These are phyloP conservation scores for Bicyclus anynana DNA, from an alignment of 1,140 invertebrate species.

Conservation along the genomic window DNA sequence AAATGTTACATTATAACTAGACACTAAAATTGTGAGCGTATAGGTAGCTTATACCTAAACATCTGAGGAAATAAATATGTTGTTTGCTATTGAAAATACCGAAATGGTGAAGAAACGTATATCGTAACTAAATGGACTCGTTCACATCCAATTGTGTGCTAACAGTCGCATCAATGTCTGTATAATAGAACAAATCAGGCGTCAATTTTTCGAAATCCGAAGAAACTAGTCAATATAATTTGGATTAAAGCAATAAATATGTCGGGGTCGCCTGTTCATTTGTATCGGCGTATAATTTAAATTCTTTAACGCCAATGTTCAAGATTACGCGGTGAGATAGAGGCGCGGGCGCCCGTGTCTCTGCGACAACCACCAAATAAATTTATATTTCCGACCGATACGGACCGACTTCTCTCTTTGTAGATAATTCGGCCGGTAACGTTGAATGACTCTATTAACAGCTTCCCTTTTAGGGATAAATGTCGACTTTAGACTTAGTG, in stretches of 20 bases:
- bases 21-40: too few species aligned
- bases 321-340: conserved; percentile 74
- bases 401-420: conserved; percentile 69
- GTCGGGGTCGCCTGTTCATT: conserved; percentile 70
- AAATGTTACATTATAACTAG: too few species aligned
- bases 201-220: conserved; percentile 61
- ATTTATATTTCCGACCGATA: conserved; percentile 76
- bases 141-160: conserved; percentile 29
- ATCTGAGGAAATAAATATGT: neutral
- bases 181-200: conserved; percentile 62
- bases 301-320: conserved; percentile 77
- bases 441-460: conserved; percentile 77
- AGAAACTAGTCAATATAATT: conserved; percentile 73
- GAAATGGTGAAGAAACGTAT: conserved; percentile 12
- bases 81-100: neutral
- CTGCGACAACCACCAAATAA: conserved; percentile 71
- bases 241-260: conserved; percentile 75
- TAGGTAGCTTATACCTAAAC: neutral
- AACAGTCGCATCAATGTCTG: conserved; percentile 42
- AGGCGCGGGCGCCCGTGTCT: conserved; percentile 70
- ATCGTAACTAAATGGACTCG: conserved; percentile 15
- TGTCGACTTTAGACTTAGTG: conserved; percentile 61
- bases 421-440: conserved; percentile 76
- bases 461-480: conserved; percentile 76
- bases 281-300: conserved; percentile 77